Evolutionary conservation across 2,888 invertebrate genomes (phyloP), one percentile per base, ranked within the genome.

Genomic region (Carabus problematicus): DNA sequence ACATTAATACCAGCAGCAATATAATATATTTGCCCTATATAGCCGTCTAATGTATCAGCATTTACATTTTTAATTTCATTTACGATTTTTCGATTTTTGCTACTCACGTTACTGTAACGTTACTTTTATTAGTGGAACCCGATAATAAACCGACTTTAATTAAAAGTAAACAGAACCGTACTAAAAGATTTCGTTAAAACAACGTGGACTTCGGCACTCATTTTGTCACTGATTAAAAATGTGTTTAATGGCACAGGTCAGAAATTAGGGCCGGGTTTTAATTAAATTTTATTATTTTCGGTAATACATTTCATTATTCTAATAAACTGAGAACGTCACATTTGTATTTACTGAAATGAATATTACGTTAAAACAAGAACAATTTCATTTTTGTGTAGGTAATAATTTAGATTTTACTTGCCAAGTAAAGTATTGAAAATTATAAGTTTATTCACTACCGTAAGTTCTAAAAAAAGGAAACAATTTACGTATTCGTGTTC

Each of bases 41-140:
- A 63, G 29, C 29, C 29, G 29, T 29, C 29, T 29, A 29, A 29
- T 29, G 29, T 29, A 29, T 29, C 29, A 29, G 29, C 29, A 29
- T 3, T 29, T 29, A 60, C 12, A 61, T 61, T 61, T 61, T 61
- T 61, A 49, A 41, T 47, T 52, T 8, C 2, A 45, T 45, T 45
- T 45, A 45, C 45, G 63, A 63, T 52, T 63, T 63, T 63, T 49
- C 63, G 63, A 63, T 63, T 63, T 63, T 63, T 49, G 41, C 14
- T 45, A 12, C 45, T 45, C 18, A 54, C n/a, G 41, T 45, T 52
- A 49, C 54, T 54, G 41, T 63, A 63, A 63, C 63, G 63, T 54
- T 63, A 63, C 63, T 54, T 63, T 63, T 63, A 63, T 63, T 63
- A 49, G 41, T 45, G 40, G 52, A 63, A 11, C 40, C 18, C 54